Evolutionary conservation across 1,140 invertebrate species (phyloP), one percentile per base, ranked within the genome.

Genomic region (Drosophila serrata): DNA sequence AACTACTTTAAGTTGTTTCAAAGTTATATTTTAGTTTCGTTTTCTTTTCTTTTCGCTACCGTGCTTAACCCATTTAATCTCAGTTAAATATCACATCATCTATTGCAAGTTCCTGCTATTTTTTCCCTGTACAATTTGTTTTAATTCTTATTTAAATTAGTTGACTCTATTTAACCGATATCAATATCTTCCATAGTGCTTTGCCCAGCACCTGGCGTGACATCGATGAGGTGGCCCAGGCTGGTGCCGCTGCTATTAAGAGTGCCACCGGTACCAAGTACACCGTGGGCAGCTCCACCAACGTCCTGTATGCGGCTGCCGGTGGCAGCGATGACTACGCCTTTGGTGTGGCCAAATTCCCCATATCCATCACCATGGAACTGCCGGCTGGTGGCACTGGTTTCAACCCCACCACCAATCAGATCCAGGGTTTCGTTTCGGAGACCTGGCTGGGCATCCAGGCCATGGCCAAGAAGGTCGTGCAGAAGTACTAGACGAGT

Each of bases 371-470:
- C 82, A 95, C 95, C 4, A 93, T 96, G 80, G 96, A 97, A 91
- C 92, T 97, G 40, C 94, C 96, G 1, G 95, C 96, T 55, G 95
- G 94, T 62, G 95, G 95, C 17, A 81, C 70, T 51, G 95, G 95
- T 1, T 96, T 96, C 88, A 60, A 95, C 31, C 94, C 97, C 5
- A 95, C 95, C 6, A 93, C 94, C 12, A 82, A 91, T 0, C 94
- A 96, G 76, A 96, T 97, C 22, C 19, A 90, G 35, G 92, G 93
- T 27, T 93, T 94, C 35, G 93, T 94, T 8, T 92, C 93, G n/a
- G 97, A 98, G 93, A 97, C 97, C 6, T 97, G 96, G 94, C 94
- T 95, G 57, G 95, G 95, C n/a, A 94, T 97, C 56, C 72, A 84
- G 45, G 92, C 92, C 62, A 92, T 92, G 92, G 92, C 88, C 49